A percentile compares a stretch with the other conserved stretches of the same genome.
These are phyloP conservation scores for Dione vanillae DNA, from an alignment of 2,888 invertebrate genomes.

Conservation along the genomic window DNA sequence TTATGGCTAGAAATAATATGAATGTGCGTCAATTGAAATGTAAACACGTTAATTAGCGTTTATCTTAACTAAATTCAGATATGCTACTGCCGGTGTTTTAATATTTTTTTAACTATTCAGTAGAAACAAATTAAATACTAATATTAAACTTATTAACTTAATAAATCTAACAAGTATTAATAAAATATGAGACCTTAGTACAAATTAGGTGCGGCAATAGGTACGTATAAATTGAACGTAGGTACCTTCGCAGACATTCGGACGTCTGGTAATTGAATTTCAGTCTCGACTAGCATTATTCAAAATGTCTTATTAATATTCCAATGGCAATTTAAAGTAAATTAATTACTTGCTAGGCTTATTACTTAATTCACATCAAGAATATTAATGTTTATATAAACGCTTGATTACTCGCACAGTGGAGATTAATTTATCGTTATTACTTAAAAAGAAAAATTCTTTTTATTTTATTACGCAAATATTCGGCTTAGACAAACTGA, in stretches of 20 bases:
- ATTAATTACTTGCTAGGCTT: background rate
- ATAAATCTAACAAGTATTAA: background rate
- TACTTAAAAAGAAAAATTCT: background rate
- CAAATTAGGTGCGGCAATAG: constrained; percentile 1
- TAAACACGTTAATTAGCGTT: constrained; percentile 18
- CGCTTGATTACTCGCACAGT: background rate
- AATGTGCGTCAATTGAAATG: constrained; percentile 13
- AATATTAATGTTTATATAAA: constrained; percentile 3
- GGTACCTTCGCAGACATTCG: background rate
- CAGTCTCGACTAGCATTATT: constrained; percentile 17
- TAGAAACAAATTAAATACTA: too few relatives aligned
- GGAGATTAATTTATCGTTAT: background rate
- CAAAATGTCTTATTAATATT: constrained; percentile 20
- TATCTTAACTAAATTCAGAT: background rate
- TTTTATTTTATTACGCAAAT: background rate
- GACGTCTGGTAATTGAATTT: constrained; percentile 16
- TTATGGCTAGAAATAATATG: background rate
- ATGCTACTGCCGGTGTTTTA: background rate
- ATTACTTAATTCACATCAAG: background rate
- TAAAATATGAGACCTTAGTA: background rate
- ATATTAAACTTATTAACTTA: too few relatives aligned
- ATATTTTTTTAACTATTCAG: background rate
- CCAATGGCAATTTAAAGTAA: constrained; percentile 7
- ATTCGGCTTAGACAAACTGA: background rate
- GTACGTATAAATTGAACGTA: constrained; percentile 1